Evolutionary conservation across 1,140 invertebrate species (phyloP), one percentile per base, ranked within the genome.

Genomic region (Scaptomyza hsui): DNA sequence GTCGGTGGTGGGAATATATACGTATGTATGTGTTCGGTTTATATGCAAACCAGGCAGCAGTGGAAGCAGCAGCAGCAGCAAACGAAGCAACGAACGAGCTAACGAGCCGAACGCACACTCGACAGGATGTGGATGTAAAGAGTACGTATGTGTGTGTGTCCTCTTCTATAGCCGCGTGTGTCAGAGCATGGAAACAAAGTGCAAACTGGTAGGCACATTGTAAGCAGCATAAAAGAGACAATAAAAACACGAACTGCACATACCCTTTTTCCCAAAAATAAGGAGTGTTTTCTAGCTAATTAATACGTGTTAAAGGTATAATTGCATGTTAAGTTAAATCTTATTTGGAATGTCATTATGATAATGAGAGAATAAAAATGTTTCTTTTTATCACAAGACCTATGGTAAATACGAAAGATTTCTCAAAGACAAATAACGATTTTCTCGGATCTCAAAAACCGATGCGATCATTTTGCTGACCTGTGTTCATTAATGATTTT

Each of bases 101-200:
- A 72, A 62, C 74, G 67, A 72, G 75, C 67, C 64, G 74, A 64
- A 63, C 64, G 70, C 70, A 41, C 59, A 65, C 65, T 77, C 77
- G 78, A 78, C 81, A 86, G 81, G 81, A 86, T 86, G 81, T 88
- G 81, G 47, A 81, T 68, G 77, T 71, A 85, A 83, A 80, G 63
- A 78, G 79, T 75, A 65, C 63, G 48, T 45, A 15, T 37, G 21
- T 39, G 37, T 56, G n/a, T 51, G 39, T 48, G 48, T 51, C 44
- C 49, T 72, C 41, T 71, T 16, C 35, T 53, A 16, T 65, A 64
- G 26, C 10, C 63, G 67, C 41, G 47, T 55, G 53, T 47, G 39
- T 48, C 32, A 44, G 57, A 77, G 74, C 72, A 71, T 77, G 74
- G 71, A 70, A 65, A 65, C 55, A 77, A 62, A 72, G 49, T 77